Conservation (phyloP, 2,113 vertebrate genomes). For the Pelecanoides urinatrix region DNA sequence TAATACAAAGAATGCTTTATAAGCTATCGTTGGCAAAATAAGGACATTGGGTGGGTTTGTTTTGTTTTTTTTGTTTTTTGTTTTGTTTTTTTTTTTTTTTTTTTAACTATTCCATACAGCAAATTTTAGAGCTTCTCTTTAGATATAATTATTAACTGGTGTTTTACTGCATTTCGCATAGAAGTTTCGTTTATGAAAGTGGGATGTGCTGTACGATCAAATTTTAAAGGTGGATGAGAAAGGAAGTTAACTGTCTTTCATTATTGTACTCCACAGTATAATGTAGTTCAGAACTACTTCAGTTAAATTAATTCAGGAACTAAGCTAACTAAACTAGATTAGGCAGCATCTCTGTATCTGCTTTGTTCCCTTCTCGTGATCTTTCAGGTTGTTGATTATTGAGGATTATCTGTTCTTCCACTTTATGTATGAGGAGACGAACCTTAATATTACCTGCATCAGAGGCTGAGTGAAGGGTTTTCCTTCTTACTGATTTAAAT, state of each 20-base stretch:
- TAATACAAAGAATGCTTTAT: not conserved
- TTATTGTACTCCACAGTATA: not conserved
- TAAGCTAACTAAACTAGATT: not conserved
- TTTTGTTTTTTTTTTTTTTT: too few relatives aligned
- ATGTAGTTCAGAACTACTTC: not conserved
- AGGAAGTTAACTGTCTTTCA: not conserved
- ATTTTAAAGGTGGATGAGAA: not conserved
- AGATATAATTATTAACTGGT: not conserved
- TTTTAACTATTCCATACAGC: not conserved
- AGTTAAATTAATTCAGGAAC: not conserved
- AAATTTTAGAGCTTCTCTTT: not conserved
- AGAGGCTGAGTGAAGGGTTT: not conserved
- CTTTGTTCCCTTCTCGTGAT: not conserved
- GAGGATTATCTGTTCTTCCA: not conserved
- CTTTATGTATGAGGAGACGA: not conserved
- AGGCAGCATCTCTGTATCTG: not conserved
- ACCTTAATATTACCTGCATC: not conserved
- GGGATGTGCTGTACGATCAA: not conserved
- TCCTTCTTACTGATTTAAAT: not conserved
- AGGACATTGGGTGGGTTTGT: not conserved
- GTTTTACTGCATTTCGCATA: not conserved
- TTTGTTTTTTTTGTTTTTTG: not conserved
- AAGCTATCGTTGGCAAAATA: not conserved
- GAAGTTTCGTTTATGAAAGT: not conserved
- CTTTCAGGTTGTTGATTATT: not conserved